Evolutionary conservation across 2,888 invertebrate genomes (phyloP).

Genomic region (Eretmocerus hayati): DNA sequence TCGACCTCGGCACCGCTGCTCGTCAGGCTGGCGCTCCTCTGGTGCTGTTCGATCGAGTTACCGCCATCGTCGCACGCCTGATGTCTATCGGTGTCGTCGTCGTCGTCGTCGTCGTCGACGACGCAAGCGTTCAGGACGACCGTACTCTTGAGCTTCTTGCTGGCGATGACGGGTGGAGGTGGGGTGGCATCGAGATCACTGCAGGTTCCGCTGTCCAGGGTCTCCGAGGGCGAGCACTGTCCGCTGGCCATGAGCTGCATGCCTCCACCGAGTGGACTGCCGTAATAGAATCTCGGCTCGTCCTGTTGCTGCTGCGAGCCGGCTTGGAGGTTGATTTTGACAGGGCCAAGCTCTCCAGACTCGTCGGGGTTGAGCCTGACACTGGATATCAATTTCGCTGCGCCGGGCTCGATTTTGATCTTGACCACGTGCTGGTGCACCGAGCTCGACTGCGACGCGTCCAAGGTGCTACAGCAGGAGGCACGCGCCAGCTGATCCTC

Average conservation of each 20-base stretch:
- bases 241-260: constrained; percentile 68
- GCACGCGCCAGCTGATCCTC: constrained; percentile 26
- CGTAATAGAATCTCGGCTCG: constrained; percentile 59
- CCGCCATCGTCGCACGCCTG: constrained; percentile 40
- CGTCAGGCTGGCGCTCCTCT: constrained; percentile 52
- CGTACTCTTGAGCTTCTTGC: constrained; percentile 54
- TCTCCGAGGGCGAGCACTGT: constrained; percentile 76
- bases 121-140: constrained; percentile 28
- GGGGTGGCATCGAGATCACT: constrained; percentile 74
- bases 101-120: constrained; percentile 30
- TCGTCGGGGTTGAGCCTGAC: constrained; percentile 17
- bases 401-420: constrained; percentile 55
- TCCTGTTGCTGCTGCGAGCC: constrained; percentile 5
- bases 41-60: constrained; percentile 41
- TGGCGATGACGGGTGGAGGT: constrained; percentile 60
- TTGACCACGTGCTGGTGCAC: constrained; percentile 56
- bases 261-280: constrained; percentile 49
- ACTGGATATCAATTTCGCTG: constrained; percentile 28
- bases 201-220: constrained; percentile 77
- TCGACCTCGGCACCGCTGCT: constrained; percentile 61
- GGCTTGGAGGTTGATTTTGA: constrained; percentile 23
- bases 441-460: constrained; percentile 19
- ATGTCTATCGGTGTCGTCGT: no score
- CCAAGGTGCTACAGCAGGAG: constrained; percentile 34
- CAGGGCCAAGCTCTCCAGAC: no score